Percentiles rank a stretch among this genome's conserved stretches.
Evolutionary conservation across 2,113 vertebrate species (phyloP).

Genomic region (Dicaeum eximium): DNA sequence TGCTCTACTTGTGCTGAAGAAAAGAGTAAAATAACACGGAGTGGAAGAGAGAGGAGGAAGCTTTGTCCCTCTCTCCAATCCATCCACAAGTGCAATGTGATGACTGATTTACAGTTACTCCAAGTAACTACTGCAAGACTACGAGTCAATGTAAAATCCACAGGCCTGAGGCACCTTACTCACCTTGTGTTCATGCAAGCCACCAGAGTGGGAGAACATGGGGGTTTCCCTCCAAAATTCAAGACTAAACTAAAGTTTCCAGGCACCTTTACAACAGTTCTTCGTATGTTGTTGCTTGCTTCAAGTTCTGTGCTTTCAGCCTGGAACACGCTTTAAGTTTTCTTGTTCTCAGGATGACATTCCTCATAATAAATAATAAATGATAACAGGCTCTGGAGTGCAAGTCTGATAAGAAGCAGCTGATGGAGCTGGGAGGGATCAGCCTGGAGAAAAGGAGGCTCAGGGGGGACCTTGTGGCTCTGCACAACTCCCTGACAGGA

Average conservation of each 20-base stretch:
- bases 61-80: neutral
- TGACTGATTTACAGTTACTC: neutral
- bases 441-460: neutral
- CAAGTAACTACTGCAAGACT: neutral
- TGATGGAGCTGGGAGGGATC: neutral
- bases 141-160: neutral
- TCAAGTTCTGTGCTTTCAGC: neutral
- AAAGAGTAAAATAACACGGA: neutral
- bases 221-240: neutral
- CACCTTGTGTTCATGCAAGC: neutral
- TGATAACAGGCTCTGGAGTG: neutral
- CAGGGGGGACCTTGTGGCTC: neutral
- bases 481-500: neutral
- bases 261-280: neutral
- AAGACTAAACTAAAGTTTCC: neutral
- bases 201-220: neutral
- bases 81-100: neutral
- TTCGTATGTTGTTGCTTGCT: rapidly evolving
- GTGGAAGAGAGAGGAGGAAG: neutral
- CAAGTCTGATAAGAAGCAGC: neutral
- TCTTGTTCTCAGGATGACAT: neutral
- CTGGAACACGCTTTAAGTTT: neutral
- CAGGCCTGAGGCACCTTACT: neutral
- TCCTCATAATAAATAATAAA: neutral
- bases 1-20: neutral